A percentile compares a stretch with the other conserved stretches of the same genome.
Conservation (phyloP, 2,113 vertebrate genomes). For the Melanerpes aurifrons region DNA sequence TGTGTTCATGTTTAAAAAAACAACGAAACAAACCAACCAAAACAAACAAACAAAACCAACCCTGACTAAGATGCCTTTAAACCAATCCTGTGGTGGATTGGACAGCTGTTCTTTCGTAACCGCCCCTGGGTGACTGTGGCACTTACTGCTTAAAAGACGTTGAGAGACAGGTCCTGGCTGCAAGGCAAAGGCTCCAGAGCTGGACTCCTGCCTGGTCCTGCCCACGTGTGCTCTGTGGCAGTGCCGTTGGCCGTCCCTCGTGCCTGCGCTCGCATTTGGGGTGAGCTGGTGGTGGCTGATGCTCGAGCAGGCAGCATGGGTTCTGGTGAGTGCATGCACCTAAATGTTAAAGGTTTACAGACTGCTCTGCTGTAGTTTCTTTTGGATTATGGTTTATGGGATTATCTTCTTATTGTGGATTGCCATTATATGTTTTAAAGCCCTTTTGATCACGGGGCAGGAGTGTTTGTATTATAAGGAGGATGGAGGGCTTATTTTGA, state of each 20-base stretch:
- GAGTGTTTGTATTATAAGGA: neutral
- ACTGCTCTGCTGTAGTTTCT: neutral
- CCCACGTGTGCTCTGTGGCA: neutral
- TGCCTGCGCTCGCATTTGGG: rapidly evolving
- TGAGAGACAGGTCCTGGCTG: rapidly evolving
- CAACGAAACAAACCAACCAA: too few relatives aligned
- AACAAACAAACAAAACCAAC: too few relatives aligned
- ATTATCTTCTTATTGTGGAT: neutral
- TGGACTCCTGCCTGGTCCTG: neutral
- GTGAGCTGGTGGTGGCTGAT: neutral
- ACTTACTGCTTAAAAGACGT: neutral
- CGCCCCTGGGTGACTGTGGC: rapidly evolving
- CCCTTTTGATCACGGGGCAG: neutral
- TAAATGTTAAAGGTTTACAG: rapidly evolving
- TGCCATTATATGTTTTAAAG: neutral
- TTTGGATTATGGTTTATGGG: rapidly evolving
- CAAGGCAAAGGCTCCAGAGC: neutral
- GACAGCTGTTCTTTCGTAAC: neutral
- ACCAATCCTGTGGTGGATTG: neutral
- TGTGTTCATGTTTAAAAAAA: neutral
- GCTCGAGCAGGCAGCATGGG: neutral
- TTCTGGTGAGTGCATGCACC: conserved; percentile 23
- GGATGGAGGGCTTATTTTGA: neutral
- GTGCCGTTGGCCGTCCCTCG: neutral
- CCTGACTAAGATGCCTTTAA: neutral